Base-by-base conservation (phyloP, 1,140 invertebrate genomes). In the Melipona quadrifasciata region DNA sequence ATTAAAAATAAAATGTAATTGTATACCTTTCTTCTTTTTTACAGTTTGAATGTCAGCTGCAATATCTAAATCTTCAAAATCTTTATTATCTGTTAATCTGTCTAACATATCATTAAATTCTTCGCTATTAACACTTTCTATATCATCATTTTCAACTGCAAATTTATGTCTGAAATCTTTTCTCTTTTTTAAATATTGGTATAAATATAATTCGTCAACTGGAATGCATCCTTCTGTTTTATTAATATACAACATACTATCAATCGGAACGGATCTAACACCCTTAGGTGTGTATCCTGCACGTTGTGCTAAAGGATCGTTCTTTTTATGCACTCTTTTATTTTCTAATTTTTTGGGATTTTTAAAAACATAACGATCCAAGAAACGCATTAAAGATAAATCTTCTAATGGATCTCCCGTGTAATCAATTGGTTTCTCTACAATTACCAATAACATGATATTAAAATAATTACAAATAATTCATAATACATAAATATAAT, bases 301-400 rank as follows among this genome's bases (percentile, higher is more conserved):
- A 68, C 96, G 82, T 71, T 90, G 89, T 14, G 93, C 91, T 8
- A 94, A 75, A 11, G 94, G 94, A 87, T 93, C 93, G 17, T 91
- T 92, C 14, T 89, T 93, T 34, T 90, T 94, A 11, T 89, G 84
- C 34, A 93, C 53, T 79, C 90, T 87, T 90, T 91, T 86, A 39
- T 94, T 92, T 90, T 94, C 94, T 2, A 95, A 80, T 85, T 97
- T 97, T 93, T 99, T 99, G 0, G 99, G 98, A 95, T 99, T 99
- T 93, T 99, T 98, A 91, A 98, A 99, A 3, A 98, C 98, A 94
- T 99, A 99, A 80, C 98, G 95, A 92, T 99, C 99, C 19, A 99
- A 94, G 92, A 99, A 99, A 83, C 98, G 95, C 47, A 98, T 97
- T 1, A 98, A 93, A 0, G 97, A 97, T 91, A 99, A 98, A 95